Conservation (phyloP, 2,113 vertebrate species). For the Chrysochloris asiatica region DNA sequence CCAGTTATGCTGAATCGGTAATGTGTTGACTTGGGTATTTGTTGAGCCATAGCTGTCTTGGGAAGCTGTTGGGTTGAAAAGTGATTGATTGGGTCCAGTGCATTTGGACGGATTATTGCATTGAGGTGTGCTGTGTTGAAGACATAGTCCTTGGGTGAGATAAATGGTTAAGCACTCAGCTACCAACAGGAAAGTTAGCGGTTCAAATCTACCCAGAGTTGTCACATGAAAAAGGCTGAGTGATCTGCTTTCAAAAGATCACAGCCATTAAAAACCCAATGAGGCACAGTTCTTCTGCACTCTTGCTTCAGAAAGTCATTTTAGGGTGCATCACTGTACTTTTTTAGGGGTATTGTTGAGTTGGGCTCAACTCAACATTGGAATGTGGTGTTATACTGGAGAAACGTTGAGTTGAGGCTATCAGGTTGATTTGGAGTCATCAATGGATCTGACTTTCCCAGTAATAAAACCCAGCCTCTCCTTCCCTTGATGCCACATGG, state of each 20-base stretch:
- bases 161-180: neutral
- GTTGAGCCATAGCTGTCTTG: accelerated
- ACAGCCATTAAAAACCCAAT: neutral
- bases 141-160: neutral
- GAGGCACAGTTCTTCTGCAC: no score
- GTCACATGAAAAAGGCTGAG: neutral
- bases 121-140: accelerated
- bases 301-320: neutral
- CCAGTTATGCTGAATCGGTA: neutral
- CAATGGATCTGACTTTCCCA: neutral
- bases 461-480: neutral
- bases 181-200: neutral
- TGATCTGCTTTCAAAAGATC: neutral
- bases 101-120: accelerated
- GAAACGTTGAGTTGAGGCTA: accelerated
- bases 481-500: neutral
- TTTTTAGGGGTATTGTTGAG: accelerated
- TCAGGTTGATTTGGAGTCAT: neutral
- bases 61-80: neutral
- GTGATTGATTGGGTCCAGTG: accelerated
- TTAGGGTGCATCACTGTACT: accelerated
- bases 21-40: neutral
- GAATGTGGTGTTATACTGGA: accelerated
- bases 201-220: neutral
- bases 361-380: accelerated